These are phyloP conservation scores for Sphaeramia orbicularis DNA, from an alignment of 2,797 vertebrate genomes.

Conservation along the genomic window DNA sequence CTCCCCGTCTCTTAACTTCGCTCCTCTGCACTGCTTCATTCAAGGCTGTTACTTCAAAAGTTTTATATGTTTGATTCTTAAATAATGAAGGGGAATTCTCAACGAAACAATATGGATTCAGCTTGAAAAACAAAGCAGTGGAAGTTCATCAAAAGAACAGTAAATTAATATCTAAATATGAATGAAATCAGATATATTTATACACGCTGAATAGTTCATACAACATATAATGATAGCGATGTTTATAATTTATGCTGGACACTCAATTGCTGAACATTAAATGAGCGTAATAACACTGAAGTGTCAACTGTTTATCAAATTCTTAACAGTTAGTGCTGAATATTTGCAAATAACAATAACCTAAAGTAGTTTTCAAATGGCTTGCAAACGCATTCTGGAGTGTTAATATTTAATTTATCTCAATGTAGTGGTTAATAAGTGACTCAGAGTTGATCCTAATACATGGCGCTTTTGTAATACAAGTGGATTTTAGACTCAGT, in stretches of 20 bases:
- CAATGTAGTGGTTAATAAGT: conserved; percentile 6
- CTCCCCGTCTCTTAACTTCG: conserved; percentile 13
- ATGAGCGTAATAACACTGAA: not conserved
- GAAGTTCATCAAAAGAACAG: conserved; percentile 3
- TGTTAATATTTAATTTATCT: conserved; percentile 11
- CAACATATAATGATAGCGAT: not conserved
- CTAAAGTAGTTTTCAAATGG: not conserved
- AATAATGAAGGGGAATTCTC: conserved; percentile 42
- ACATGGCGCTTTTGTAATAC: not conserved
- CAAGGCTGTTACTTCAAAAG: conserved; percentile 41
- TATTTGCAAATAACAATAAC: not conserved
- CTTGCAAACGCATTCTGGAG: not conserved
- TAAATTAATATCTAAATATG: not conserved
- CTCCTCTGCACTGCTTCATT: conserved; percentile 28
- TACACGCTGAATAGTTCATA: conserved; percentile 13
- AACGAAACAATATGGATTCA: conserved; percentile 11
- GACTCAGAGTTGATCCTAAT: not conserved
- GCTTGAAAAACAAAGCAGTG: conserved; percentile 27
- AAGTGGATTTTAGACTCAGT: not conserved
- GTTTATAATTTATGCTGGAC: not conserved
- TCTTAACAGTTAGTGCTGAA: too few species aligned
- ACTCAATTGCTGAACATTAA: conserved; percentile 6
- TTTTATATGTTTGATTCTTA: conserved; percentile 24
- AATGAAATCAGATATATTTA: not conserved
- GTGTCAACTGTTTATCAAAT: too few species aligned